These are phyloP conservation scores for Lerista edwardsae DNA, from an alignment of 2,797 vertebrate genomes.

Conservation along the genomic window DNA sequence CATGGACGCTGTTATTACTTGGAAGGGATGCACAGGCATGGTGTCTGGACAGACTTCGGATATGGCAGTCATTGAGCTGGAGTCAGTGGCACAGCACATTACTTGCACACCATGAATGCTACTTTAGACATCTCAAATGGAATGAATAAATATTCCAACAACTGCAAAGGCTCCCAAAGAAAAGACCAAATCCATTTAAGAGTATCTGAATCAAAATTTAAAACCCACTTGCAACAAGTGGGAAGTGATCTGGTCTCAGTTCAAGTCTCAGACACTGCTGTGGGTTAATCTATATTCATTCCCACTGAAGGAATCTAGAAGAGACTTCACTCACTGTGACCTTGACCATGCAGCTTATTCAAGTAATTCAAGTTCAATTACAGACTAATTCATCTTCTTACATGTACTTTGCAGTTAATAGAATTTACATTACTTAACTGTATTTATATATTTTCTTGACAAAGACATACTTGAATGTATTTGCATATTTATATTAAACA, in stretches of 20 bases:
- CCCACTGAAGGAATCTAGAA: constrained; percentile 10
- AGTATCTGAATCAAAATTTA: neutral
- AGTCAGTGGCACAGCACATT: no score
- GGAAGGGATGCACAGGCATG: no score
- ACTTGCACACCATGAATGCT: no score
- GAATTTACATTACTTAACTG: constrained; percentile 38
- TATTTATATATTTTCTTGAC: constrained; percentile 31
- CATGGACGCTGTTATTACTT: no score
- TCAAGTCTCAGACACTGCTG: neutral
- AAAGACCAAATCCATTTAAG: neutral
- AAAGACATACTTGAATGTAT: constrained; percentile 17
- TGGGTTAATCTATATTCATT: constrained; percentile 6
- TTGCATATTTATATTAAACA: constrained; percentile 40
- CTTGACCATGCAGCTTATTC: neutral
- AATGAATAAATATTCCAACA: neutral
- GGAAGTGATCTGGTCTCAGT: neutral
- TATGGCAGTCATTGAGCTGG: no score
- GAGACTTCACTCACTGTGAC: neutral
- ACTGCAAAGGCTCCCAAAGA: neutral
- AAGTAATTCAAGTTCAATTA: constrained; percentile 25
- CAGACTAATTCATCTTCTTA: constrained; percentile 19
- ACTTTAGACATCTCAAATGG: neutral
- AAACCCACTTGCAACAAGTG: neutral
- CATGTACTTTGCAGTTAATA: constrained; percentile 27
- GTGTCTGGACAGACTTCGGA: no score